Evolutionary conservation across 1,140 invertebrate species (phyloP).

Genomic region (Cardiocondyla obscurior): DNA sequence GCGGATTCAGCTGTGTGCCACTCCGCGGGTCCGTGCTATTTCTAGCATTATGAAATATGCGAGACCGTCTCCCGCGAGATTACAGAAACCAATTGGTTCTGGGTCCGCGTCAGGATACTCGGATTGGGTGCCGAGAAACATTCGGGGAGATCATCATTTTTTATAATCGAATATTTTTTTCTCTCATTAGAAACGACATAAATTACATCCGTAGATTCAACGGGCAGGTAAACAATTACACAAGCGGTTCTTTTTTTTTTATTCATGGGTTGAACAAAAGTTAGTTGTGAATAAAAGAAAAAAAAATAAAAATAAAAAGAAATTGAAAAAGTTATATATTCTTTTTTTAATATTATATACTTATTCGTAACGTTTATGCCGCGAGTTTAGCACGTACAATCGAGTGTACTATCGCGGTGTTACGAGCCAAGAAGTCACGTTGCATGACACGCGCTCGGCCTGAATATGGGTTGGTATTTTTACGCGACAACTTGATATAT

Average conservation of each 20-base stretch:
- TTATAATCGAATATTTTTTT: not conserved
- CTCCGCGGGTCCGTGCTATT: conserved; percentile 52
- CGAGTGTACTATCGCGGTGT: conserved; percentile 26
- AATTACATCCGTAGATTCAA: not conserved
- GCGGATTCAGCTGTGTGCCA: conserved; percentile 52
- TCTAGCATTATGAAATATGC: conserved; percentile 60
- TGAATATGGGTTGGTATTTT: conserved; percentile 80
- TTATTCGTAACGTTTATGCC: no score
- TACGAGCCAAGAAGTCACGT: conserved; percentile 78
- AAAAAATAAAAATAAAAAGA: no score
- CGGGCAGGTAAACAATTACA: not conserved
- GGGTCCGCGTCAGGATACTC: not conserved
- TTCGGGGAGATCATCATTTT: not conserved
- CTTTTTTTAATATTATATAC: no score
- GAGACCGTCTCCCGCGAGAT: conserved; percentile 21
- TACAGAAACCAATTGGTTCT: conserved; percentile 4
- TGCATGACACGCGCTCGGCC: conserved; percentile 79
- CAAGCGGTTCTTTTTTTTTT: no score
- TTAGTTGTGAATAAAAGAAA: no score
- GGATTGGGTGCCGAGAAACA: not conserved
- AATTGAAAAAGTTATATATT: no score
- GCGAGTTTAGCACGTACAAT: no score
- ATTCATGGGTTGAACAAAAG: no score
- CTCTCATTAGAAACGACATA: not conserved
- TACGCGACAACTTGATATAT: conserved; percentile 60